Percentiles rank a stretch among this genome's conserved stretches.
phyloP scores from a whole-genome alignment of 2,888 invertebrate genomes.

The Stenurella melanura region DNA sequence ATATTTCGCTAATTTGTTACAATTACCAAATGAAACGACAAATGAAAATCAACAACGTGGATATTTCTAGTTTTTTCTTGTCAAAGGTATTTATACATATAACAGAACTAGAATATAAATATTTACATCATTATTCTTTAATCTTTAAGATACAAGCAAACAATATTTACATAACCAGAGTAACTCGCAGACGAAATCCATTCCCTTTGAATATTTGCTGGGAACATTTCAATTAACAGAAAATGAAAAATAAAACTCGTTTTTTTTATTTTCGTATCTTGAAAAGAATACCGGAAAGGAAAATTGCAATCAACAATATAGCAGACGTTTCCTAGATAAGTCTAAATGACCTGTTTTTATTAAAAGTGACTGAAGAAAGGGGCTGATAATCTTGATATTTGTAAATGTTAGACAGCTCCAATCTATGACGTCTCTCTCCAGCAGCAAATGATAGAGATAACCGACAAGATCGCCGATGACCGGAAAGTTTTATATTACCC shows the following conservation, averaged over 20 bases:
- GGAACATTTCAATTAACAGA: neutral
- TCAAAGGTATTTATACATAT: too few relatives aligned
- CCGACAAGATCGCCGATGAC: constrained; percentile 20
- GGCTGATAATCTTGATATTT: constrained; percentile 35
- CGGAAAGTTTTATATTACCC: constrained; percentile 38
- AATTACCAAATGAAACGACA: too few relatives aligned
- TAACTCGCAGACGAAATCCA: neutral
- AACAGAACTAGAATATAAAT: too few relatives aligned
- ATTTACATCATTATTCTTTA: too few relatives aligned
- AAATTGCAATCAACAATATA: constrained; percentile 17
- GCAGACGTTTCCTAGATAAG: constrained; percentile 28
- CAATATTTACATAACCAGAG: neutral
- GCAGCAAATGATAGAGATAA: constrained; percentile 27
- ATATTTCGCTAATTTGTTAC: too few relatives aligned
- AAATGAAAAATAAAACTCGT: constrained; percentile 14
- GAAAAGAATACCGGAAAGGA: constrained; percentile 14
- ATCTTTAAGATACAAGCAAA: too few relatives aligned
- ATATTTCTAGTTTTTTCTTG: too few relatives aligned
- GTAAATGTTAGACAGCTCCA: constrained; percentile 31
- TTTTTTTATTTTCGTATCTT: constrained; percentile 21
- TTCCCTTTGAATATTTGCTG: neutral
- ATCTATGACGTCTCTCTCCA: constrained; percentile 11
- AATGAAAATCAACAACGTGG: too few relatives aligned
- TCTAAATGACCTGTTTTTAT: constrained; percentile 29
- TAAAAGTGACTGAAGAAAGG: constrained; percentile 24